Base-by-base conservation (phyloP, 1,140 invertebrate genomes). In the Hylaeus anthracinus region DNA sequence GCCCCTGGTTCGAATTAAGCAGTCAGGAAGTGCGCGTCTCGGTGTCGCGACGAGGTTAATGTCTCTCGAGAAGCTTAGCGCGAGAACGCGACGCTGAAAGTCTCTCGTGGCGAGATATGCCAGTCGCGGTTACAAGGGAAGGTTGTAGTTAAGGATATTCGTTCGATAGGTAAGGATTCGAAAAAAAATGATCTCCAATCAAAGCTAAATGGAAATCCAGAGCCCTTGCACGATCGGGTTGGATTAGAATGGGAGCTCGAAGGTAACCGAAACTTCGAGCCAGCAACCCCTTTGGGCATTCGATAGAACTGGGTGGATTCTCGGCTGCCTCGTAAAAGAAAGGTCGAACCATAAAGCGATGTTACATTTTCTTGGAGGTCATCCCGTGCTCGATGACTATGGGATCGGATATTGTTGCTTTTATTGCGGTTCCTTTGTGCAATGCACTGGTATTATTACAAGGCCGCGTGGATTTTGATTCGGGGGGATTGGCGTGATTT, bases 351-450 rank as follows among this genome's bases (percentile, higher is more conserved):
- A 12, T 67, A 80, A 80, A 75, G n/a, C 9, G 45, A 55, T 9
- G 64, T 15, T 41, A 45, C 37, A 39, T 9, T 51, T 9, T n/a
- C 60, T 66, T 1, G 67, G 14, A 12, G 5, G 26, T 2, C 14
- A 3, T 58, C 39, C 10, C 37, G n/a, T 26, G 9, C 1, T 43
- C 56, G 8, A 71, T 51, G 1, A 9, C 14, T 2, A n/a, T 6
- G 48, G 69, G 61, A 48, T 65, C 26, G 41, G 26, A 60, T 41
- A 76, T 76, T 26, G 65, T n/a, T 60, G 43, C 60, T 39, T 78
- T 72, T 72, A 79, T 72, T 69, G 39, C 6, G 55, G n/a, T 48
- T 56, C 60, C 12, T 79, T 65, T n/a, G 69, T 37, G 14, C 41
- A 26, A 43, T 15, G 64, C 41, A 37, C 41, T 26, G 45, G 41